A percentile compares a stretch with the other conserved stretches of the same genome.
These are phyloP conservation scores for Archips crataeganus DNA, from an alignment of 2,888 invertebrate genomes.

Conservation along the genomic window DNA sequence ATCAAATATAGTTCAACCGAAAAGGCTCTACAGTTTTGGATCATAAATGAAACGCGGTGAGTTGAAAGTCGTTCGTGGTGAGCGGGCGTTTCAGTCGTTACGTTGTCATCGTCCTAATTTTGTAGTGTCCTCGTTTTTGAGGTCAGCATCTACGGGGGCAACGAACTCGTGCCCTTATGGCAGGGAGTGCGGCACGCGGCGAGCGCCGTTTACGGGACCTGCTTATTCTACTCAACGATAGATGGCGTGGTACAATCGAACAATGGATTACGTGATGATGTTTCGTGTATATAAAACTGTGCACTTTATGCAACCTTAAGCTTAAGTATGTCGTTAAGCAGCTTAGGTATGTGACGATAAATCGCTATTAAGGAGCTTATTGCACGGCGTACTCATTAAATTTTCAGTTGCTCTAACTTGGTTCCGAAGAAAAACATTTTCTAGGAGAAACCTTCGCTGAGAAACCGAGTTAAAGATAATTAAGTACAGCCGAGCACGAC, in stretches of 20 bases:
- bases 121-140: conserved; percentile 90
- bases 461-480: not conserved
- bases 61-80: conserved; percentile 65
- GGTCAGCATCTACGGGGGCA: conserved; percentile 87
- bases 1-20: conserved; percentile 81
- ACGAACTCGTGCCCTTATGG: conserved; percentile 86
- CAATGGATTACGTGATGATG: conserved; percentile 15
- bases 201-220: conserved; percentile 53
- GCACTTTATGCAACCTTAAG: conserved; percentile 1
- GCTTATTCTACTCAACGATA: conserved; percentile 67
- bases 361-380: not conserved
- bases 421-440: not conserved
- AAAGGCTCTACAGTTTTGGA: conserved; percentile 51
- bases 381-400: not conserved
- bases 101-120: conserved; percentile 86
- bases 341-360: not conserved
- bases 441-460: not conserved
- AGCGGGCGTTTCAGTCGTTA: conserved; percentile 78
- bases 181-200: conserved; percentile 66
- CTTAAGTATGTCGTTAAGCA: not conserved
- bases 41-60: conserved; percentile 55
- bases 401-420: not conserved
- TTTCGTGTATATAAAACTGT: conserved; percentile 12
- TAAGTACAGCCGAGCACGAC: not conserved
- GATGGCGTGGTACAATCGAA: conserved; percentile 65